Conservation (phyloP, 2,888 invertebrate species). For the Hypomecis punctinalis region DNA sequence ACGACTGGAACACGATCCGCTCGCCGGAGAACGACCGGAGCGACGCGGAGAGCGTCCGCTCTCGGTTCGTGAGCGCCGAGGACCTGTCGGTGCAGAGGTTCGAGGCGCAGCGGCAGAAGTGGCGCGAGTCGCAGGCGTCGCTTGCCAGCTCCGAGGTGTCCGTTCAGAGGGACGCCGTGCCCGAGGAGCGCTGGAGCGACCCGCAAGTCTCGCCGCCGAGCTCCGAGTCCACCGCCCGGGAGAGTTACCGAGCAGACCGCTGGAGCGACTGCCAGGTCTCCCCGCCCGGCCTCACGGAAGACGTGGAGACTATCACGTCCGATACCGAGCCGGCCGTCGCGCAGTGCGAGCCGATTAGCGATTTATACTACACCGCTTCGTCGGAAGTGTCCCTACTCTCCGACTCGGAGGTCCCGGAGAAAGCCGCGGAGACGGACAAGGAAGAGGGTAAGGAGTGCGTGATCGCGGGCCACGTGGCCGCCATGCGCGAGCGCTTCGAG, state of each 20-base stretch:
- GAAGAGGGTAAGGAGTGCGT: slow-evolving; percentile 64
- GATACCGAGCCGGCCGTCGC: slow-evolving; percentile 53
- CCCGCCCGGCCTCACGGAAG: slow-evolving; percentile 52
- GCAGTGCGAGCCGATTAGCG: slow-evolving; percentile 62
- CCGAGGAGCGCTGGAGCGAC: slow-evolving; percentile 54
- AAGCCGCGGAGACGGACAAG: slow-evolving; percentile 47
- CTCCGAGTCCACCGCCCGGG: slow-evolving; percentile 26
- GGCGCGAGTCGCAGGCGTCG: slow-evolving; percentile 45
- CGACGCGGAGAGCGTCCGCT: slow-evolving; percentile 40
- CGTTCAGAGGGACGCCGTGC: slow-evolving; percentile 51
- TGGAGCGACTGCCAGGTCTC: slow-evolving; percentile 62
- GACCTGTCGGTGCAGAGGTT: slow-evolving; percentile 50
- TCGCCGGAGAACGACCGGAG: slow-evolving; percentile 19
- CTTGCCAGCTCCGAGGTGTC: slow-evolving; percentile 58
- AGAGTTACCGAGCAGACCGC: slow-evolving; percentile 35
- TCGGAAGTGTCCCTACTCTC: slow-evolving; percentile 74
- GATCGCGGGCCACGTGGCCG: slow-evolving; percentile 80
- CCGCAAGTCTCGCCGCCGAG: slow-evolving; percentile 36
- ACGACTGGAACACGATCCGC: not conserved
- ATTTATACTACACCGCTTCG: slow-evolving; percentile 77
- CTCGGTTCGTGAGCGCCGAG: slow-evolving; percentile 55
- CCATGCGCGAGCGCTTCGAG: slow-evolving; percentile 81
- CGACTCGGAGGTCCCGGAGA: slow-evolving; percentile 62
- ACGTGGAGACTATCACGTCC: slow-evolving; percentile 48
- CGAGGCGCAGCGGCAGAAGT: slow-evolving; percentile 35